Base-by-base conservation (phyloP, 2,113 vertebrate species). In the Xenotilapia longispinis region DNA sequence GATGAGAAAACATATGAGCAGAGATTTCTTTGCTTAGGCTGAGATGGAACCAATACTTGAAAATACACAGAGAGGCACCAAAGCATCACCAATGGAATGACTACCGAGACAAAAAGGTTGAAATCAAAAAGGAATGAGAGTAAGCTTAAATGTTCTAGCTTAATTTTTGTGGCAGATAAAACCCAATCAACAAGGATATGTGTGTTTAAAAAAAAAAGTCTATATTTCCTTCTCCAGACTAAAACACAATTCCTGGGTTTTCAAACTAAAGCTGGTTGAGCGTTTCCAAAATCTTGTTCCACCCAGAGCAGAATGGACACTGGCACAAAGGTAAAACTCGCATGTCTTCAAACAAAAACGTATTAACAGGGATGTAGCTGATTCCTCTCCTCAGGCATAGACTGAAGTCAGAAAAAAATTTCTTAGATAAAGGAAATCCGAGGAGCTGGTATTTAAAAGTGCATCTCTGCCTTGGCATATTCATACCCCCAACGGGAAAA, bases 401-500 rank as follows among this genome's bases (percentile, higher is more conserved):
- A 88, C 60, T 87, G n/a, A 83, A 84, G 65, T 87, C 80, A 53
- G 89, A 87, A 79, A 79, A 73, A 68, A 85, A 80, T 14, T 51
- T 83, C 17, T 82, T 82, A 80, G 38, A 84, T 53, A 58, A 82
- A 87, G 73, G 33, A 83, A 70, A 47, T 53, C 26, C 1, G 2
- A 60, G 36, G 83, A 68, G 51, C 57, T 36, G 53, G 49, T 58
- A 53, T 84, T 87, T 89, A 92, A 87, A 92, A 90, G 89, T 89
- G 85, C 84, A 91, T 84, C 84, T 68, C 53, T 45, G 81, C 40
- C 83, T 53, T 87, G 73, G 88, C 47, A 54, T 81, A 84, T 82
- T 60, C 31, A 79, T 53, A 83, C 23, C 80, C 84, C 84, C 49
- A 23, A 73, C n/a, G 49, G 54, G 11, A 5, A 51, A 60, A 47